Conservation (phyloP, 2,797 vertebrate species). For the Sebastes matsubarae region DNA sequence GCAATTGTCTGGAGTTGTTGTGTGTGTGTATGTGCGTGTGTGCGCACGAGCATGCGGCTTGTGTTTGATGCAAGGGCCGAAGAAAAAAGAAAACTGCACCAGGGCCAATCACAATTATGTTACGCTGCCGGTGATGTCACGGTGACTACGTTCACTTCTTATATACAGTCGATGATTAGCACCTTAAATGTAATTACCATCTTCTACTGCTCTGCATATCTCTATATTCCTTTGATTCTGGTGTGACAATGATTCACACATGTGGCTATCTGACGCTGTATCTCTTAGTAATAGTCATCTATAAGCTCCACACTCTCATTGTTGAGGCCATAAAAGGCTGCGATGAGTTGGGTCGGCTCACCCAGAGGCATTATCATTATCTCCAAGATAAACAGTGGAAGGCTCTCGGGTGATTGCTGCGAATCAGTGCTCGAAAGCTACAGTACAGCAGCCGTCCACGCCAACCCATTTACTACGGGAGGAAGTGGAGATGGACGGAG, state of each 20-base stretch:
- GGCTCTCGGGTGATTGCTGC: constrained; percentile 14
- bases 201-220: neutral
- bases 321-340: constrained; percentile 51
- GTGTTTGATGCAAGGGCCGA: too few species aligned
- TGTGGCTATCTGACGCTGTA: constrained; percentile 23
- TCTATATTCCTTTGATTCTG: neutral
- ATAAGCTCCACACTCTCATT: constrained; percentile 42
- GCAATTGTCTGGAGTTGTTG: neutral
- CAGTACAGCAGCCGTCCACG: neutral
- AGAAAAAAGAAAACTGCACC: neutral
- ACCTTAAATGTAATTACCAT: constrained; percentile 1
- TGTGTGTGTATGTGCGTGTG: neutral
- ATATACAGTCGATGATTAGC: neutral
- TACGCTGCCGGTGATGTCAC: neutral
- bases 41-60: too few species aligned
- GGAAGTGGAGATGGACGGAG: neutral
- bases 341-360: constrained; percentile 31
- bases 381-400: constrained; percentile 56
- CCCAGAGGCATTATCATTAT: constrained; percentile 60
- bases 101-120: neutral
- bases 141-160: neutral
- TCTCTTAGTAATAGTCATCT: constrained; percentile 52
- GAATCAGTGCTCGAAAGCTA: constrained; percentile 26
- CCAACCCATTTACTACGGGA: constrained; percentile 18
- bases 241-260: constrained; percentile 16